Conservation (phyloP, 1,140 invertebrate species). For the Tetragnatha versicolor region DNA sequence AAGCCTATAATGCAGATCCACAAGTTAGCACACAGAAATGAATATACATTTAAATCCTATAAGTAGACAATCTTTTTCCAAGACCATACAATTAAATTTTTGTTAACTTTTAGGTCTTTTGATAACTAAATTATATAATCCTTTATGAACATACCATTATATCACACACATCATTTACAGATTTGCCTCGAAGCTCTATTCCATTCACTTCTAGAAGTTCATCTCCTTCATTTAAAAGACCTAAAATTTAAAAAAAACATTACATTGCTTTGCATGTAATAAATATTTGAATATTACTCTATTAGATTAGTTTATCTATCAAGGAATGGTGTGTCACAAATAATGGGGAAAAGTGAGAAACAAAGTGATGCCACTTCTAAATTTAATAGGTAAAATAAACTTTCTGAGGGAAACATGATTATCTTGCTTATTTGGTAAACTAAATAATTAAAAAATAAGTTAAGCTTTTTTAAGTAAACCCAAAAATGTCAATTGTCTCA, state of each 20-base stretch:
- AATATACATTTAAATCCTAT: neutral
- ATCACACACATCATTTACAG: constrained; percentile 97
- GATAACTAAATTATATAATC: neutral
- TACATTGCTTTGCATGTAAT: too few relatives aligned
- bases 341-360: too few relatives aligned
- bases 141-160: constrained; percentile 70
- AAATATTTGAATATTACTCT: too few relatives aligned
- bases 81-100: neutral
- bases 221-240: constrained; percentile 92
- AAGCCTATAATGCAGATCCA: constrained; percentile 72
- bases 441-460: neutral
- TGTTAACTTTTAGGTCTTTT: neutral
- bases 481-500: constrained; percentile 45
- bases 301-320: too few relatives aligned
- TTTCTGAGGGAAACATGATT: too few relatives aligned
- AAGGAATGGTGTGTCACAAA: too few relatives aligned
- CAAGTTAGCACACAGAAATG: neutral
- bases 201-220: constrained; percentile 90
- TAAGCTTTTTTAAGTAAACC: neutral
- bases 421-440: neutral
- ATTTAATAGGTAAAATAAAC: too few relatives aligned
- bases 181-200: constrained; percentile 92
- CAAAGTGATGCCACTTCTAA: too few relatives aligned
- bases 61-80: neutral
- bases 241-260: too few relatives aligned